A percentile compares a stretch with the other conserved stretches of the same genome.
These are phyloP conservation scores for Eucriotettix oculatus DNA, from an alignment of 2,888 invertebrate species.

Conservation along the genomic window DNA sequence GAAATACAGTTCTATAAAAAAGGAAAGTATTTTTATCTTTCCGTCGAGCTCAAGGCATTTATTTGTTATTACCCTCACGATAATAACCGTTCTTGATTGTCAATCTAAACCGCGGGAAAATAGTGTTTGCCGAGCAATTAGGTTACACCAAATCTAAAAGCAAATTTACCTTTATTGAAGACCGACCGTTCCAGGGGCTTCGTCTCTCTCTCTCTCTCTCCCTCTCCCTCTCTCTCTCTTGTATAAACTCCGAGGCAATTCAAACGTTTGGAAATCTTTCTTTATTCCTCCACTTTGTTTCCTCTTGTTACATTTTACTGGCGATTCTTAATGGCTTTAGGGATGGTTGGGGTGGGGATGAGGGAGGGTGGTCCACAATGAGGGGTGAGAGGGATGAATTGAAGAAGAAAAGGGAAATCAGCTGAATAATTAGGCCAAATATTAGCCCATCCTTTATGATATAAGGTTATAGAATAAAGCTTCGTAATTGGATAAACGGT, in stretches of 20 bases:
- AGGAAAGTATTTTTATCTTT: too few species aligned
- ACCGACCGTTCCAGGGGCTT: neutral
- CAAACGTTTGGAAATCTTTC: neutral
- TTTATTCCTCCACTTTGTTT: neutral
- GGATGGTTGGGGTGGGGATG: neutral
- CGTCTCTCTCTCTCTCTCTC: neutral
- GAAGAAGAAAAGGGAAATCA: slow-evolving; percentile 11
- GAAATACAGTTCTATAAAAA: too few species aligned
- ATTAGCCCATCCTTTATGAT: slow-evolving; percentile 14
- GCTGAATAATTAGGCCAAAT: slow-evolving; percentile 15
- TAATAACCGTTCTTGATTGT: too few species aligned
- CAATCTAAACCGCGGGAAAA: neutral
- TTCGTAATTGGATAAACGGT: slow-evolving; percentile 13
- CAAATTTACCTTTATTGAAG: neutral
- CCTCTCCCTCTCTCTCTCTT: neutral
- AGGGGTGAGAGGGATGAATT: neutral
- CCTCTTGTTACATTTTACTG: neutral
- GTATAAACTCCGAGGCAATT: neutral
- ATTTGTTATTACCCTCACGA: too few species aligned
- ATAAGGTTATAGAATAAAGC: slow-evolving; percentile 14
- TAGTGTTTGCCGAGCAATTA: neutral
- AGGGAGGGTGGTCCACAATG: neutral
- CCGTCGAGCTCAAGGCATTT: too few species aligned
- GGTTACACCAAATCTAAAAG: neutral
- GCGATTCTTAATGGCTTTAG: neutral